phyloP scores from a whole-genome alignment of 2,888 invertebrate genomes.

The Altica lythri region DNA sequence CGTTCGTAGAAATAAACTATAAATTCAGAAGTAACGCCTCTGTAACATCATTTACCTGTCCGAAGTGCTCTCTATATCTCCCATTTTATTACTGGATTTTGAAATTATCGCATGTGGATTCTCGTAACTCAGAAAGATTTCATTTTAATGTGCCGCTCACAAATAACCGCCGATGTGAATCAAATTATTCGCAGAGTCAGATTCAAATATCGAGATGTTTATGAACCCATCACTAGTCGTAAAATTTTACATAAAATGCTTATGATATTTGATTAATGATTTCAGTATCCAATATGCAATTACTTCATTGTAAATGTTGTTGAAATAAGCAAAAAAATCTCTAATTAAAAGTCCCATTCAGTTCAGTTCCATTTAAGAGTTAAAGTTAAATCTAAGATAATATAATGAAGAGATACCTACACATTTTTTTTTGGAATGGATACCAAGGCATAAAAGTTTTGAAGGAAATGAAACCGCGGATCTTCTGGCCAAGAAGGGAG shows the following conservation, averaged over 20 bases:
- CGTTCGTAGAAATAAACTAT: constrained; percentile 21
- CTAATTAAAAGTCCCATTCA: too few relatives aligned
- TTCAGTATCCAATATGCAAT: not conserved
- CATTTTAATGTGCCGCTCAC: constrained; percentile 45
- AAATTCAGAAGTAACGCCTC: constrained; percentile 26
- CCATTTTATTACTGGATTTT: constrained; percentile 45
- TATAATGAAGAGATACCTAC: too few relatives aligned
- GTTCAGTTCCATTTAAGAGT: too few relatives aligned
- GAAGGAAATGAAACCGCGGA: too few relatives aligned
- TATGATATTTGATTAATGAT: not conserved
- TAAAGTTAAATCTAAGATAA: too few relatives aligned
- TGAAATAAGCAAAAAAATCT: too few relatives aligned
- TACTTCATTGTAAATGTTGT: too few relatives aligned
- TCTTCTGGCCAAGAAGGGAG: too few relatives aligned
- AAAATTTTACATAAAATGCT: constrained; percentile 19
- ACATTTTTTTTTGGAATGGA: too few relatives aligned
- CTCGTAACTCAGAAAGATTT: constrained; percentile 47
- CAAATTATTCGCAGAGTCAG: constrained; percentile 42
- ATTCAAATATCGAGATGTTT: constrained; percentile 40
- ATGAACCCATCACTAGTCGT: constrained; percentile 29
- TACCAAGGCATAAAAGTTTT: too few relatives aligned
- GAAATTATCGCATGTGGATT: constrained; percentile 46
- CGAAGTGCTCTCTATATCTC: constrained; percentile 38
- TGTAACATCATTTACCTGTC: constrained; percentile 41
- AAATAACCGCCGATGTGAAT: constrained; percentile 43